Evolutionary conservation across 2,797 vertebrate genomes (phyloP), one percentile per base, ranked within the genome.

Genomic region (Brachyrhaphis roseni): DNA sequence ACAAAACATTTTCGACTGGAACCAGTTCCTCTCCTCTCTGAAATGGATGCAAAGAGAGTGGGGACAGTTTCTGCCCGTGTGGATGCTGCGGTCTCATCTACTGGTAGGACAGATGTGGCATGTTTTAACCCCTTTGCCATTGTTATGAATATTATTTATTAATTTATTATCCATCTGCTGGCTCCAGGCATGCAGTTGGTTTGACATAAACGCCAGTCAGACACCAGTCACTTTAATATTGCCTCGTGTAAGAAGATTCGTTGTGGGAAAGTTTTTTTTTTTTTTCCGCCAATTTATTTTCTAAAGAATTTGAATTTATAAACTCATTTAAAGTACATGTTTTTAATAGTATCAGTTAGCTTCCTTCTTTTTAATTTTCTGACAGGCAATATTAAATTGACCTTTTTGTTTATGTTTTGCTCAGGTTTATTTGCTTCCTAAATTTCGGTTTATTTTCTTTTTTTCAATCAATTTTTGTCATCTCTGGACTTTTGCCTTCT

Each of bases 41-140:
- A n/a, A 68, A 98, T 98, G 97, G 94, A 96, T 0, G 91, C 93
- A 70, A 91, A 95, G 89, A 93, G 95, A 86, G 94, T 97, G 94
- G 96, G 96, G 72, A 97, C 96, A 93, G 88, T 97, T 78, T 98
- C 97, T 10, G 96, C 93, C 7, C 95, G 94, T 76, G 96, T 97
- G 95, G 97, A 97, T 79, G 95, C 96, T 72, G 92, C 94, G 70
- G 92, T 92, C 81, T 97, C 97, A 74, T 93, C 97, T 87, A 94
- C 97, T 90, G 98, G 98, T 98, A 98, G 97, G 98, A 96, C 90
- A 64, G 91, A 45, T 62, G 45, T 16, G 59, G 94, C 93, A 79
- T 47, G 94, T 57, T 85, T 77, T 53, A 6, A n/a, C 31, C 8
- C 53, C 28, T 80, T 57, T 28, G 28, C 49, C 8, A 72, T 1